Conservation (phyloP, 2,888 invertebrate genomes). For the Hirtodrosophila duncani region DNA sequence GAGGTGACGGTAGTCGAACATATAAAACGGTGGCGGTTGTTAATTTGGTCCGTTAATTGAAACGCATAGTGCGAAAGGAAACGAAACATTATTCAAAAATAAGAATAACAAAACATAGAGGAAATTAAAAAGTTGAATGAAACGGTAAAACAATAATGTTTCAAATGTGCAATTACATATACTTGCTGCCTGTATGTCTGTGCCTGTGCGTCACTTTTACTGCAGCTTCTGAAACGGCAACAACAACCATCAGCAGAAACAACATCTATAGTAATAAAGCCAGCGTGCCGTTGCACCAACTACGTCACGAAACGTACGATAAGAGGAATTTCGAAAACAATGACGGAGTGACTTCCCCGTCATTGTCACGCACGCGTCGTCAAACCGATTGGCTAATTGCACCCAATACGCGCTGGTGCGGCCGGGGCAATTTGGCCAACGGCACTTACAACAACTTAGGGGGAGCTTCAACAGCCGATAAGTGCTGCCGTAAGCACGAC, state of each 20-base stretch:
- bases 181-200: slow-evolving; percentile 26
- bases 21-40: slow-evolving; percentile 39
- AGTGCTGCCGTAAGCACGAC: slow-evolving; percentile 94
- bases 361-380: slow-evolving; percentile 54
- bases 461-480: slow-evolving; percentile 89
- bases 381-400: slow-evolving; percentile 85
- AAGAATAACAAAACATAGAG: neutral
- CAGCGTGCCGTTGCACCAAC: slow-evolving; percentile 26
- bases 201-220: no score
- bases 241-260: slow-evolving; percentile 24
- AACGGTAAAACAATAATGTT: slow-evolving; percentile 4
- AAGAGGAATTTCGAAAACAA: slow-evolving; percentile 45
- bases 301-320: slow-evolving; percentile 64
- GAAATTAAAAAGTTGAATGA: neutral
- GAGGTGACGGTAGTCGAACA: slow-evolving; percentile 6
- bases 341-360: slow-evolving; percentile 4
- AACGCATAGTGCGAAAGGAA: slow-evolving; percentile 8
- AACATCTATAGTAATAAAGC: slow-evolving; percentile 7
- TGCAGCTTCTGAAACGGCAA: slow-evolving; percentile 30
- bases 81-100: neutral
- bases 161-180: slow-evolving; percentile 25
- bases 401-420: slow-evolving; percentile 97
- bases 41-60: slow-evolving; percentile 22
- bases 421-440: slow-evolving; percentile 88
- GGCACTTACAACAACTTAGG: slow-evolving; percentile 89